Conservation (phyloP, 2,888 invertebrate genomes). For the Neelides folsomi region DNA sequence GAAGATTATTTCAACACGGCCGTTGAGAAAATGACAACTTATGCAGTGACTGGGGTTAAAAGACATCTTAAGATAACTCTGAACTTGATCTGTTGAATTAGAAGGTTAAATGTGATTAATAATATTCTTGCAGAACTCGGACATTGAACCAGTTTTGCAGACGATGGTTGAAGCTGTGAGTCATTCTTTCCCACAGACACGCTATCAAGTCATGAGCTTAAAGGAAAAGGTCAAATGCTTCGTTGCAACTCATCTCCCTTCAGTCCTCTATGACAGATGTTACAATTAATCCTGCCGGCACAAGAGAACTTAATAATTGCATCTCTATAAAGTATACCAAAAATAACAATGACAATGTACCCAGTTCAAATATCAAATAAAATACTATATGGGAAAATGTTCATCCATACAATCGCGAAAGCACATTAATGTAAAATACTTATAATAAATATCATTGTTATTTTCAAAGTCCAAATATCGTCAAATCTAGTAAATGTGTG, state of each 20-base stretch:
- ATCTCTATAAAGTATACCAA: too few relatives aligned
- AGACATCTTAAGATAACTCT: background rate
- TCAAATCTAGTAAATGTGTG: too few relatives aligned
- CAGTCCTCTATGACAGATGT: slow-evolving; percentile 64
- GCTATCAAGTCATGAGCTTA: slow-evolving; percentile 69
- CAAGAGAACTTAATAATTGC: too few relatives aligned
- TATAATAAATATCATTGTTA: too few relatives aligned
- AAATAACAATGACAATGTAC: too few relatives aligned
- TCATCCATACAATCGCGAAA: too few relatives aligned
- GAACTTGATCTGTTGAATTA: background rate
- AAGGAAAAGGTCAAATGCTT: slow-evolving; percentile 65
- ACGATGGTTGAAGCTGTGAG: slow-evolving; percentile 63
- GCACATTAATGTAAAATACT: too few relatives aligned
- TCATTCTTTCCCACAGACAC: slow-evolving; percentile 66
- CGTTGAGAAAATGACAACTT: slow-evolving; percentile 63
- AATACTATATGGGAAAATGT: too few relatives aligned
- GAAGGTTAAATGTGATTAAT: background rate
- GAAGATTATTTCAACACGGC: slow-evolving; percentile 71
- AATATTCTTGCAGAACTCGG: slow-evolving; percentile 49
- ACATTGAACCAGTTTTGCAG: slow-evolving; percentile 60
- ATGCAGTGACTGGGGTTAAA: slow-evolving; percentile 56
- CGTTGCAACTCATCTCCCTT: slow-evolving; percentile 65
- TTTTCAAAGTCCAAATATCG: too few relatives aligned
- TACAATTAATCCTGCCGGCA: slow-evolving; percentile 39
- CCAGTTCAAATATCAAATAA: too few relatives aligned